Evolutionary conservation across 92 coral and sea anemone genomes (phyloP), one percentile per base, ranked within the genome.

Genomic region (Parazoanthus atlanticus): DNA sequence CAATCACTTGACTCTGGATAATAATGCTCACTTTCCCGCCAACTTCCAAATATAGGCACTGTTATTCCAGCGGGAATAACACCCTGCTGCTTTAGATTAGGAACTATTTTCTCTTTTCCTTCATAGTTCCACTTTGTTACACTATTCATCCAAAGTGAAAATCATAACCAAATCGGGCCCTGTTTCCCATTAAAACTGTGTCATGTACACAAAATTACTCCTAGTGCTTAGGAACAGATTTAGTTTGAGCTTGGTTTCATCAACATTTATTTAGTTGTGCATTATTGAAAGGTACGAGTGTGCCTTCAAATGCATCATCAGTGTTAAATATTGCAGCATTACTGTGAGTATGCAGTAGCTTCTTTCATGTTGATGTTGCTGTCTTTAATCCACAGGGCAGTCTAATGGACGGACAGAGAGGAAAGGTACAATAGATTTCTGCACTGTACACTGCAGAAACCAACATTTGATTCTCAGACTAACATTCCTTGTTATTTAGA

Each of bases 371-470:
- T 83, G 86, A 83, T 40, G 64, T 83, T 67, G 86, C 41, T 83
- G 86, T 83, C 38, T 67, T 83, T 83, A 23, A 67, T 66, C 86
- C 73, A 47, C 86, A 83, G 77, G 86, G 86, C 19, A 67, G 64
- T 83, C 66, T 47, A 31, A n/a, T 83, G 86, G 86, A 83, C 76
- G 38, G 34, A 38, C 86, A 83, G n/a, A 83, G 86, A 83, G 86
- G 86, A 34, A 65, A 82, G 76, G 86, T 65, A 82, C 17, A 61
- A 17, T 26, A 36, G 32, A 33, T 40, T 41, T 67, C 86, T 69
- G 86, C 86, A 15, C 13, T 83, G 86, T 36, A 54, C 86, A 82
- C 86, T 26, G 78, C 86, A 67, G 77, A 15, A 83, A 56, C 47
- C 32, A 26, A 46, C 74, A 36, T 36, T 77, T 77, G 25, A 28